phyloP scores from a whole-genome alignment of 2,797 vertebrate genomes.

The Masticophis lateralis region DNA sequence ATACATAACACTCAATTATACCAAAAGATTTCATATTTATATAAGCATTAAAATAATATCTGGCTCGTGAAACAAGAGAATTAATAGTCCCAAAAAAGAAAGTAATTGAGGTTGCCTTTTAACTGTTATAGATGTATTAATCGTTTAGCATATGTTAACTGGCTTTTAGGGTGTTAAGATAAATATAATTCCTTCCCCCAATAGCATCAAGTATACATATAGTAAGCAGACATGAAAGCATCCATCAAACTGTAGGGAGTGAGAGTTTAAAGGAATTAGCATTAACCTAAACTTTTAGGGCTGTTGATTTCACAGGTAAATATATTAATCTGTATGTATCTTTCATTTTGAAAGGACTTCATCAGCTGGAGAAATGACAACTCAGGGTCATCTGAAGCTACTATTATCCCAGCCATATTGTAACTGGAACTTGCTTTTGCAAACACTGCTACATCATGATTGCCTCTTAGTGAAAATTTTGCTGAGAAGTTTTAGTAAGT shows the following conservation, averaged over 20 bases:
- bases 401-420: conserved; percentile 85
- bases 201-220: conserved; percentile 67
- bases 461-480: conserved; percentile 86
- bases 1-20: conserved; percentile 38
- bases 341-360: conserved; percentile 80
- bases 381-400: conserved; percentile 84
- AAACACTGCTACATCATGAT: conserved; percentile 79
- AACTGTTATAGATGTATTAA: conserved; percentile 82
- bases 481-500: conserved; percentile 86
- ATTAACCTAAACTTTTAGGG: conserved; percentile 75
- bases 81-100: conserved; percentile 73
- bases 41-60: conserved; percentile 64
- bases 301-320: conserved; percentile 82
- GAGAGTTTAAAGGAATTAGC: conserved; percentile 77
- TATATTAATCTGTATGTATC: conserved; percentile 76
- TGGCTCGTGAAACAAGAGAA: conserved; percentile 64
- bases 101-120: conserved; percentile 73
- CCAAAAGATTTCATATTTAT: conserved; percentile 66
- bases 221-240: conserved; percentile 79
- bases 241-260: conserved; percentile 76
- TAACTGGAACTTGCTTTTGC: conserved; percentile 85
- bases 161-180: conserved; percentile 87
- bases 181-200: conserved; percentile 85
- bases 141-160: conserved; percentile 83
- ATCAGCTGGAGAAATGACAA: conserved; percentile 73